Base-by-base conservation (phyloP, 2,797 vertebrate genomes). In the Halcyon chelicuti region DNA sequence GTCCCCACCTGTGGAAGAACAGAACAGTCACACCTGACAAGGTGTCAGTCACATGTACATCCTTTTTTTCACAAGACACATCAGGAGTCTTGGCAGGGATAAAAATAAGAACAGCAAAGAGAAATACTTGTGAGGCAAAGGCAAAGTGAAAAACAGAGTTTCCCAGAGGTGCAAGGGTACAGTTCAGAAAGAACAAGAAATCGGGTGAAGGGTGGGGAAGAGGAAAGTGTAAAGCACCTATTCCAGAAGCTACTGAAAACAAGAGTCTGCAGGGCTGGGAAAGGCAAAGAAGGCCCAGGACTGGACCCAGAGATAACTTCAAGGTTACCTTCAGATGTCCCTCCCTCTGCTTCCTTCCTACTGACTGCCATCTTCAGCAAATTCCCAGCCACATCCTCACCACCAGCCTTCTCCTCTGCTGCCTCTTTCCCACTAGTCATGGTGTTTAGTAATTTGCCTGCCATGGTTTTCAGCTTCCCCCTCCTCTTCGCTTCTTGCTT, bases 401-500 rank as follows among this genome's bases (percentile, higher is more conserved):
- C 1, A 5, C 14, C 65, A 73, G 67, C 47, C 35, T 73, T 84
- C 67, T 94, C 54, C 28, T 58, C 47, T 10, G 2, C 35, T 2
- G 4, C 14, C 44, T 86, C 80, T 29, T 90, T 95, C 83, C 79
- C 76, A 44, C 31, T 23, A 70, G 26, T 51, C 70, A 86, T 6
- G 2, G 44, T 75, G 76, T 96, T 92, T 16, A 96, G 70, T 67
- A 97, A 17, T 92, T 90, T 96, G 44, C 28, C 46, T 74, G 86
- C 90, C 57, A 94, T 3, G 3, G 35, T 74, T 95, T 95, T 95
- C 88, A 97, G 8, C 58, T 67, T 95, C 61, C 9, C 21, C 37
- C 31, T 86, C 37, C 42, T 87, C 68, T 92, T 95, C 0, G 0
- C 31, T 33, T 96, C 95, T 46, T 71, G 67, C 26, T 85, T 83